phyloP scores from a whole-genome alignment of 2,113 vertebrate species.

The Dermatemys mawii region DNA sequence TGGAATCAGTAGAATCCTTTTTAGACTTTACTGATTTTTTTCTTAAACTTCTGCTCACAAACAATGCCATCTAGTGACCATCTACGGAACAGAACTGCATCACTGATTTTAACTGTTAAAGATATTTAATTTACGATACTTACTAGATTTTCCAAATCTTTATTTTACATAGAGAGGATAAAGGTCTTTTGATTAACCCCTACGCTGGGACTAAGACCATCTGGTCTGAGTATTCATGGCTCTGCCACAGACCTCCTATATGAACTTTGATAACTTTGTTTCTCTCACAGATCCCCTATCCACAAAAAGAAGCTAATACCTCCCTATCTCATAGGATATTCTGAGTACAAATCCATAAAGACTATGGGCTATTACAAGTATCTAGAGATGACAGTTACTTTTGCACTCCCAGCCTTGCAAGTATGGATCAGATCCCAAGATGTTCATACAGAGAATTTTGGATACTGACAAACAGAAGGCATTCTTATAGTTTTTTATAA shows the following conservation, averaged over 20 bases:
- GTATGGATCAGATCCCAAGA: background rate
- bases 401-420: background rate
- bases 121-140: accelerated
- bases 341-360: background rate
- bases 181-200: background rate
- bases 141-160: background rate
- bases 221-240: background rate
- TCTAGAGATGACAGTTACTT: background rate
- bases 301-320: background rate
- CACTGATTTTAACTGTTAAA: background rate
- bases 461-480: background rate
- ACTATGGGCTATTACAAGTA: too few species aligned
- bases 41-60: conserved; percentile 50
- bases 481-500: background rate
- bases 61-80: conserved; percentile 75
- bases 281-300: background rate
- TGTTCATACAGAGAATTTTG: background rate
- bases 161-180: background rate
- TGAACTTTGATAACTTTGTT: background rate
- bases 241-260: background rate
- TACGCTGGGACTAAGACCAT: background rate
- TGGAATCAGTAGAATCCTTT: background rate
- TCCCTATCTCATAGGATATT: background rate
- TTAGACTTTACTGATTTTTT: background rate
- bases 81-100: background rate